These are phyloP conservation scores for Didymodactylos carnosus DNA, from an alignment of 2,888 invertebrate species.

Conservation along the genomic window DNA sequence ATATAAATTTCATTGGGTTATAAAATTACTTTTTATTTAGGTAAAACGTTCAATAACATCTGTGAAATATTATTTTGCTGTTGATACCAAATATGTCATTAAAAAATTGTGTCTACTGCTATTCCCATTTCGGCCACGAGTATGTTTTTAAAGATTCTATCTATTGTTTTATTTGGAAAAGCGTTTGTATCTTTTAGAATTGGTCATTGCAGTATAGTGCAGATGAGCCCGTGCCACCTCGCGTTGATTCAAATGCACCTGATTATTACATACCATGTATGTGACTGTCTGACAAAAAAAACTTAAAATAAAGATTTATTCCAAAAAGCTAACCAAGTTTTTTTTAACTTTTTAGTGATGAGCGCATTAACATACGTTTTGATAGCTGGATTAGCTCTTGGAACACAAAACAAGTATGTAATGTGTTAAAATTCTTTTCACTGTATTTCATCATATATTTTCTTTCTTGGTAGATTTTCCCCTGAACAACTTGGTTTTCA, in stretches of 20 bases:
- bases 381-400: conserved; percentile 69
- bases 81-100: conserved; percentile 81
- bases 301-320: background rate
- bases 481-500: conserved; percentile 86
- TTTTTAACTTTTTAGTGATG: conserved; percentile 26
- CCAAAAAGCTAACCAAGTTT: background rate
- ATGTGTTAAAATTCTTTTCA: too few species aligned
- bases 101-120: conserved; percentile 68
- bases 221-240: conserved; percentile 60
- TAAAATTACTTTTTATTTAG: background rate
- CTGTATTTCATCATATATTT: too few species aligned
- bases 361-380: conserved; percentile 89
- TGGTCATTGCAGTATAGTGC: conserved; percentile 88
- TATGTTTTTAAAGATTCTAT: conserved; percentile 36
- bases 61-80: conserved; percentile 91
- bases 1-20: background rate
- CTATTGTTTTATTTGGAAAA: background rate
- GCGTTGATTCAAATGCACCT: conserved; percentile 87
- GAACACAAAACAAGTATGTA: conserved; percentile 41
- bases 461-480: conserved; percentile 44
- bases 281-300: too few species aligned
- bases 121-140: conserved; percentile 82
- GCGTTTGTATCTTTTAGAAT: conserved; percentile 48
- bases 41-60: conserved; percentile 49
- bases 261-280: conserved; percentile 75